A percentile compares a stretch with the other conserved stretches of the same genome.
Evolutionary conservation across 2,113 vertebrate species (phyloP).

Genomic region (Gila orcuttii): DNA sequence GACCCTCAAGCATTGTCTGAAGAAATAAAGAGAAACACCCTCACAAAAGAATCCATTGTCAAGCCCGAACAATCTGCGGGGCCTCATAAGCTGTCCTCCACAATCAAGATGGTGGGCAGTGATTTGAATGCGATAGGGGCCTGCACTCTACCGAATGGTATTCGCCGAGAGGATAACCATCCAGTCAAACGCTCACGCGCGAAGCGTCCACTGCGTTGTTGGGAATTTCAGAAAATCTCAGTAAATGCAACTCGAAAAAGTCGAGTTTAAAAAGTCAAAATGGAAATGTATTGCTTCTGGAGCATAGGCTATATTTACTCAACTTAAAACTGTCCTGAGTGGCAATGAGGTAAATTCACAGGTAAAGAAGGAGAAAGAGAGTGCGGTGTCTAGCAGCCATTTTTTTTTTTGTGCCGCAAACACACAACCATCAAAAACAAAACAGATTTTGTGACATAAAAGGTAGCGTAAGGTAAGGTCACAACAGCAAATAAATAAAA

Average conservation of each 20-base stretch:
- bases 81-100: slow-evolving; percentile 88
- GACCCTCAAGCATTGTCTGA: slow-evolving; percentile 82
- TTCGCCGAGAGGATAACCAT: slow-evolving; percentile 74
- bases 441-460: neutral
- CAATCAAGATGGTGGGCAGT: slow-evolving; percentile 86
- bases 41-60: slow-evolving; percentile 91
- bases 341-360: neutral
- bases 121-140: slow-evolving; percentile 88
- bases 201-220: neutral
- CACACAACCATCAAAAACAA: neutral
- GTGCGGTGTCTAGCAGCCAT: neutral
- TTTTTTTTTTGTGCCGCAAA: neutral
- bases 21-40: slow-evolving; percentile 87
- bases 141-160: slow-evolving; percentile 78
- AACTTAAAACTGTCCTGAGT: neutral
- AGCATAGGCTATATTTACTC: neutral
- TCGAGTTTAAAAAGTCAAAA: neutral
- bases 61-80: slow-evolving; percentile 83
- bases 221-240: neutral
- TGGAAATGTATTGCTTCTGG: neutral
- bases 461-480: neutral
- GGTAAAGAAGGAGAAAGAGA: neutral
- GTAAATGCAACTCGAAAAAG: neutral
- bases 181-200: slow-evolving; percentile 61
- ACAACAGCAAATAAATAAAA: neutral